A percentile compares a stretch with the other conserved stretches of the same genome.
These are phyloP conservation scores for Nipponacmea schrenckii DNA, from an alignment of 2,888 invertebrate species.

Conservation along the genomic window DNA sequence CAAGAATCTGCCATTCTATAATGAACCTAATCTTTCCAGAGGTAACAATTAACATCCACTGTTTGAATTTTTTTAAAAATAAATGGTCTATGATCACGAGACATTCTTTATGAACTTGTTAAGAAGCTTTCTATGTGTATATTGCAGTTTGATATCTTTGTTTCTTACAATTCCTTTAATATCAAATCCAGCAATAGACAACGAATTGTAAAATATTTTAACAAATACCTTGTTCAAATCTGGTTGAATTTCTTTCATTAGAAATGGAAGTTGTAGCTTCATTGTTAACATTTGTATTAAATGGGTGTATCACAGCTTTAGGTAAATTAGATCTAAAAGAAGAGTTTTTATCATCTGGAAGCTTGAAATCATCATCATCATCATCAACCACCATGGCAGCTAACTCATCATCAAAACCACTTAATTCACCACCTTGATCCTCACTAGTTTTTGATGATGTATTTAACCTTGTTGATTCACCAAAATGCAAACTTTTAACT, in stretches of 20 bases:
- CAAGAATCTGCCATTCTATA: no score
- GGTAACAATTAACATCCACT: no score
- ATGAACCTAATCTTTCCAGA: no score
- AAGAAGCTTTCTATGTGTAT: no score
- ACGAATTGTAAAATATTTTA: neutral
- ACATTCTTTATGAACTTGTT: no score
- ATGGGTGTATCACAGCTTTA: constrained; percentile 21
- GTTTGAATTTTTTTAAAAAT: no score
- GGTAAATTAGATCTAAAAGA: neutral
- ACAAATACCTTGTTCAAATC: neutral
- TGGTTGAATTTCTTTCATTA: neutral
- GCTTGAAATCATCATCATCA: constrained; percentile 22
- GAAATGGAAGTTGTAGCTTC: neutral
- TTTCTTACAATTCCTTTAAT: no score
- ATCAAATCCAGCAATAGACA: no score
- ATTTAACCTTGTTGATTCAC: neutral
- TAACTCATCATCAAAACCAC: constrained; percentile 18
- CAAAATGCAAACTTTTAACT: neutral
- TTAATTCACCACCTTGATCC: neutral
- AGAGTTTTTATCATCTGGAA: neutral
- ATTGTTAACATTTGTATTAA: neutral
- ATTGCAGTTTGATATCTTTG: no score
- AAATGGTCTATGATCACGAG: no score
- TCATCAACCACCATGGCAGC: constrained; percentile 35
- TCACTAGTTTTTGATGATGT: no score